Base-by-base conservation (phyloP, 2,113 vertebrate genomes). In the Eretmochelys imbricata region DNA sequence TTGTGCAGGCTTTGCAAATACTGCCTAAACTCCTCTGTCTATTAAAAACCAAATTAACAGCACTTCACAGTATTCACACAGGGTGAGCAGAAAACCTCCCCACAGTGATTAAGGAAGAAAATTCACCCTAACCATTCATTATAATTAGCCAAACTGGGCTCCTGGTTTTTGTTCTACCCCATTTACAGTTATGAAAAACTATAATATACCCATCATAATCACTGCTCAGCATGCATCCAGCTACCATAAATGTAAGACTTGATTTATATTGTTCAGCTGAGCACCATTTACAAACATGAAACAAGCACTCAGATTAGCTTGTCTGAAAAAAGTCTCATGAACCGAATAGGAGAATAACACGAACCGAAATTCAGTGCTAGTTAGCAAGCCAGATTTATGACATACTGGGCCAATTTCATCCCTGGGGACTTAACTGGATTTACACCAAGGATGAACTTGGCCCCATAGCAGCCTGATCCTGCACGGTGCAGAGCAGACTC, bases 341-440 rank as follows among this genome's bases (percentile, higher is more conserved):
- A 49, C 57, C 22, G 51, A 49, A 88, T 85, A 13, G 0, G 8
- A 84, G 2, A 35, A 4, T 13, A 20, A 79, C 50, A 29, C 0
- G 3, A 59, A 89, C 62, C 5, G 12, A 11, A 51, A 29, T 2
- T 0, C 0, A 13, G 16, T 1, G 1, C 1, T 1, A 49, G 13
- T 20, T 87, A 38, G 6, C 19, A 51, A 94, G 82, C 82, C 3
- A 84, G 75, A 5, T 5, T 87, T n/a, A 48, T 10, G 24, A 35
- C 14, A 10, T 6, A 1, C 10, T 17, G 17, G 6, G n/a, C 16
- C 8, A 14, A 53, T 76, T 82, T 35, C 49, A 2, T 1, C n/a
- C 5, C 5, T 0, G 0, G 25, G 19, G 5, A 29, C 2, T 27
- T 13, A 0, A 7, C 80, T 81, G 79, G 84, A 49, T 6, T 54